Conservation (phyloP, 2,113 vertebrate species). For the Penelope pileata region DNA sequence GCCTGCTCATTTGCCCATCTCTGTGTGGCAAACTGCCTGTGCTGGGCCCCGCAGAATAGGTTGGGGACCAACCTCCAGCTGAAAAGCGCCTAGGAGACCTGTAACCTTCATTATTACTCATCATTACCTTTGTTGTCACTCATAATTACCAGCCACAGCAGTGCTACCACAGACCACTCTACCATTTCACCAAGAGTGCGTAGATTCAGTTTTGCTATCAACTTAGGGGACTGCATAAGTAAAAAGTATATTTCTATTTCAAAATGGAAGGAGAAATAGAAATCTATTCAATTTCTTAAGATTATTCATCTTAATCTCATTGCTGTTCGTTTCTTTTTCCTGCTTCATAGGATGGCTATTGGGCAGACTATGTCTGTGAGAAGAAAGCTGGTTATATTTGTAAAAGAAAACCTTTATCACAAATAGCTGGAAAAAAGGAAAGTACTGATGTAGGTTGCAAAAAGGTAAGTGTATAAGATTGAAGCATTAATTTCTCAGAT, state of each 20-base stretch:
- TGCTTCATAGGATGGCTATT: conserved; percentile 25
- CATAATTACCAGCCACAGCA: neutral
- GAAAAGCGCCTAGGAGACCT: neutral
- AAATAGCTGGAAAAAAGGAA: neutral
- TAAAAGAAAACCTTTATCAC: conserved; percentile 10
- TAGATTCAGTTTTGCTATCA: neutral
- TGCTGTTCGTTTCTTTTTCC: neutral
- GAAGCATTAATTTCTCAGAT: accelerated
- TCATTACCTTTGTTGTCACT: neutral
- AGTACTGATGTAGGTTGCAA: neutral
- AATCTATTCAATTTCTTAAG: neutral
- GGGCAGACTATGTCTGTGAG: conserved; percentile 32
- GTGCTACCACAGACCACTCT: neutral
- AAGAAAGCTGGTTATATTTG: conserved; percentile 48
- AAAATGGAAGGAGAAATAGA: neutral
- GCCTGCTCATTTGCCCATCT: neutral
- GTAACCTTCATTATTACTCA: neutral
- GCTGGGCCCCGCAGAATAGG: neutral
- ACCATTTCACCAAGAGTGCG: neutral
- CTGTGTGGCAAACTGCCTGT: neutral
- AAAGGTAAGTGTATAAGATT: neutral
- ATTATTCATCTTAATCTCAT: neutral
- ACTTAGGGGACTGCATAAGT: neutral
- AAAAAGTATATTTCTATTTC: neutral
- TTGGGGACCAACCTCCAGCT: neutral